Conservation (phyloP, 2,797 vertebrate species). For the Adelosebastes latens region DNA sequence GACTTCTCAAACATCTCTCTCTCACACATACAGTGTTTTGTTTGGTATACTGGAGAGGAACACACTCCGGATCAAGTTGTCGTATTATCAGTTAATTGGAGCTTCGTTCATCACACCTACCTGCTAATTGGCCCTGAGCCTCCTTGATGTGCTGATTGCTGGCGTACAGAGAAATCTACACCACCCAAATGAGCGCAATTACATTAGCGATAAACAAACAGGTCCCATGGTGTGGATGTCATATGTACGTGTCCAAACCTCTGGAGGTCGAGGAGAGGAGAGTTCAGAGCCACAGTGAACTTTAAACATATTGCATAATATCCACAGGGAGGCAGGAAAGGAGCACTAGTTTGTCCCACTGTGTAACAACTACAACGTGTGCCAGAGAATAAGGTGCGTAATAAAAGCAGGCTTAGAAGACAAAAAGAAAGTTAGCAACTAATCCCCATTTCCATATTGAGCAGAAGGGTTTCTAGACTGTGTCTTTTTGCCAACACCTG, state of each 20-base stretch:
- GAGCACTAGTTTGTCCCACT: not conserved
- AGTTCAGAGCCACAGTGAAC: not conserved
- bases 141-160: not conserved
- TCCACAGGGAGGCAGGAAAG: slow-evolving; percentile 64
- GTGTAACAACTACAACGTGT: not conserved
- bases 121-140: slow-evolving; percentile 17
- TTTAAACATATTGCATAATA: not conserved
- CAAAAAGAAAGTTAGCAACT: slow-evolving; percentile 28
- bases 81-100: not conserved
- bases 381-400: slow-evolving; percentile 9
- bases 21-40: not conserved
- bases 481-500: slow-evolving; percentile 48
- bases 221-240: slow-evolving; percentile 1
- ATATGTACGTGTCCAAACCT: slow-evolving; percentile 6
- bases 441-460: slow-evolving; percentile 36
- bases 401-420: slow-evolving; percentile 38
- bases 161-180: not conserved
- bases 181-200: slow-evolving; percentile 29
- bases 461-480: slow-evolving; percentile 36
- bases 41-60: not conserved
- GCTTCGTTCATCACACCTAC: not conserved
- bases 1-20: not conserved
- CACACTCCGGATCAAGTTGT: not conserved
- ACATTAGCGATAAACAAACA: slow-evolving; percentile 5
- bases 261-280: not conserved